Evolutionary conservation across 2,797 vertebrate species (phyloP), one percentile per base, ranked within the genome.

Genomic region (Nyctibius grandis): DNA sequence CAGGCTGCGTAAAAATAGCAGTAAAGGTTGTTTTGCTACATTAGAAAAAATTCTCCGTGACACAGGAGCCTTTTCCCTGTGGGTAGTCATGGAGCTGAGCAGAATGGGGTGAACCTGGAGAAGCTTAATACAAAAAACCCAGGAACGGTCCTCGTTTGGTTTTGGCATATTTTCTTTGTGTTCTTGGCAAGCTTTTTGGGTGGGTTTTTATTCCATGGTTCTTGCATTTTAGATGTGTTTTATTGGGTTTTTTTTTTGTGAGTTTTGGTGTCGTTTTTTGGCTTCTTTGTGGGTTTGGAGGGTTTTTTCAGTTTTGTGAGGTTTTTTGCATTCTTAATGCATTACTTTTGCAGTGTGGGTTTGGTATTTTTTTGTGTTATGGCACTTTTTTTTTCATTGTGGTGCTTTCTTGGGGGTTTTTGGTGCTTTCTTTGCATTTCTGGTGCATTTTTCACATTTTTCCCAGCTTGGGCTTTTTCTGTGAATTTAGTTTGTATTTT

Each of bases 251-350:
- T 0, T 6, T 50, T 78, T 64, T 33, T 1, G 13, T 47, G 47
- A 56, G 22, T 40, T 77, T 81, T 59, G 9, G 18, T 61, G 63
- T n/a, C n/a, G n/a, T 15, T 15, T 75, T 13, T 28, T 54, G 9
- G 28, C 28, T 67, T 56, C 3, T 23, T 29, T 25, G 21, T 36
- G 22, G 0, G 45, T 56, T 69, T 34, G 4, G 6, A 31, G 33
- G 6, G 2, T 0, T 5, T 53, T 44, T 38, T 36, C 3, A n/a
- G 20, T 47, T 64, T 28, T 23, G 1, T 7, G 6, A 50, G 15
- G 11, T 23, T 38, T 64, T 60, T 67, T 51, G 6, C 16, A 31
- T 67, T 76, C 28, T n/a, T n/a, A 15, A 9, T 42, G 15, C 1
- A 1, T 54, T 56, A 61, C 14, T 76, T 56, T 26, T 28, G 29